These are phyloP conservation scores for Porites australiensis DNA, from an alignment of 64 coral and sea anemone genomes.

Conservation along the genomic window DNA sequence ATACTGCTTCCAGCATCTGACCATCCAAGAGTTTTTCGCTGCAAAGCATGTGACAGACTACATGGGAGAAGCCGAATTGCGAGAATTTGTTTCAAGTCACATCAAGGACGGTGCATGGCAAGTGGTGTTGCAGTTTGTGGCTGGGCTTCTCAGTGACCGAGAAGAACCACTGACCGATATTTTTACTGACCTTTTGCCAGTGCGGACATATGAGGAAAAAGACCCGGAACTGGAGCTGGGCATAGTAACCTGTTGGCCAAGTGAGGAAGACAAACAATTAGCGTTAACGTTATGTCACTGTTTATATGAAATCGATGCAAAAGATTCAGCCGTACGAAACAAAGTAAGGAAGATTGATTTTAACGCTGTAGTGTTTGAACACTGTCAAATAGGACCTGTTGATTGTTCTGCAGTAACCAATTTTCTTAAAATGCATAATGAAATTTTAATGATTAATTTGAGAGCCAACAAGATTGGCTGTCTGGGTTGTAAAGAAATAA, in stretches of 20 bases:
- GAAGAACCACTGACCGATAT: not conserved
- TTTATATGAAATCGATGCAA: not conserved
- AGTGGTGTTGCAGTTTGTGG: constrained; percentile 55
- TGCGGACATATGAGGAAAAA: not conserved
- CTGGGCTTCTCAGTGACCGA: constrained; percentile 28
- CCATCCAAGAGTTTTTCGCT: constrained; percentile 83
- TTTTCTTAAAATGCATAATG: not conserved
- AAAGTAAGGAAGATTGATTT: not conserved
- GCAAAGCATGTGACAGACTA: constrained; percentile 43
- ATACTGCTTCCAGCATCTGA: constrained; percentile 77
- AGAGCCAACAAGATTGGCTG: not conserved
- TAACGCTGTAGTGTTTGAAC: not conserved
- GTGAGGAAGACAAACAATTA: not conserved
- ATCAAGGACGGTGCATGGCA: constrained; percentile 43
- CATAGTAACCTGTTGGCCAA: constrained; percentile 1
- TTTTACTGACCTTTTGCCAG: not conserved
- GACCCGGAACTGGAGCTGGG: too few relatives aligned
- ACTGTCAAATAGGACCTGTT: not conserved
- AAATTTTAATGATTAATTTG: not conserved
- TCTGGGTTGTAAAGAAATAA: too few relatives aligned
- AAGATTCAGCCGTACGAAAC: not conserved
- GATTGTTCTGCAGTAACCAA: not conserved
- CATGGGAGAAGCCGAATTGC: not conserved
- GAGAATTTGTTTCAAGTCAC: constrained; percentile 13
- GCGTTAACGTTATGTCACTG: not conserved